phyloP scores from a whole-genome alignment of 2,113 vertebrate genomes.

The Lepus timidus region DNA sequence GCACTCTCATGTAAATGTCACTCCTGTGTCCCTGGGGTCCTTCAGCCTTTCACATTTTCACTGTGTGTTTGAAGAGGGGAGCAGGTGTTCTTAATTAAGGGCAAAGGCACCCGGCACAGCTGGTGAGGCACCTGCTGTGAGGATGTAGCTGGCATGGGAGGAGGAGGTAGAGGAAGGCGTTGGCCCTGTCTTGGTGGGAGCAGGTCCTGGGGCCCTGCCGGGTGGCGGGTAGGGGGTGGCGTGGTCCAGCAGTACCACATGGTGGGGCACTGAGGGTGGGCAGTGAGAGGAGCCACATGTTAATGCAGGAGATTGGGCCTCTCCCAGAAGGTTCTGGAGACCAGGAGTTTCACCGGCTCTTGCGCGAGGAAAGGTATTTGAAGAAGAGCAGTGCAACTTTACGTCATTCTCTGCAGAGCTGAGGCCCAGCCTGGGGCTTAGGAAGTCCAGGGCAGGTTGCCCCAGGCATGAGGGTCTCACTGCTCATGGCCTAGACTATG shows the following conservation, averaged over 20 bases:
- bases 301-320: not conserved
- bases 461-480: not conserved
- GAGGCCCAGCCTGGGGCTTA: not conserved
- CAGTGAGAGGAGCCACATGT: not conserved
- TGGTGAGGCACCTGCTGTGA: not conserved
- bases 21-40: not conserved
- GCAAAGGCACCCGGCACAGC: constrained; percentile 24
- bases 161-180: not conserved
- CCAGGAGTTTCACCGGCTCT: not conserved
- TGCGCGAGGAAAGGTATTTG: not conserved
- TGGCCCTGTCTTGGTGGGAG: not conserved
- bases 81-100: constrained; percentile 33
- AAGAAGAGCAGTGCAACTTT: constrained; percentile 1
- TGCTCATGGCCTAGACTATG: not conserved
- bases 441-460: not conserved
- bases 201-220: not conserved
- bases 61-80: constrained; percentile 50
- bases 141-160: not conserved
- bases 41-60: constrained; percentile 58
- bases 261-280: no score
- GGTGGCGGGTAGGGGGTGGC: not conserved
- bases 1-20: constrained; percentile 41
- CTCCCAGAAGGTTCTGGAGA: not conserved
- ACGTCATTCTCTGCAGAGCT: not conserved
- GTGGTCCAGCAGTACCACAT: not conserved